phyloP scores from a whole-genome alignment of 2,113 vertebrate species.

The Xiphorhynchus elegans region DNA sequence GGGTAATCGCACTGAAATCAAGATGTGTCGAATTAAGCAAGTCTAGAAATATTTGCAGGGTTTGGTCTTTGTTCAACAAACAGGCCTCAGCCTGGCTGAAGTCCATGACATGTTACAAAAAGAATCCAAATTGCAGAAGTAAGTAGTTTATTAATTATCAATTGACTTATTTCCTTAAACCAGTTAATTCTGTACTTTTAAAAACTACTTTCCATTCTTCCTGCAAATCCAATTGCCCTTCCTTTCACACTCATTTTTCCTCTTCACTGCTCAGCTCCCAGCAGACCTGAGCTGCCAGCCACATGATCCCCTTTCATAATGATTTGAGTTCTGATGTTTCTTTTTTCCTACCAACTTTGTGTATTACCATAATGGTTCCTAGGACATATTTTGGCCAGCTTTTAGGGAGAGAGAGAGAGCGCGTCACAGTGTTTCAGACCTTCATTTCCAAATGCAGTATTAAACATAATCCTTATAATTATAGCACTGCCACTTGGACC shows the following conservation, averaged over 20 bases:
- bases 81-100: conserved; percentile 23
- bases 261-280: not conserved
- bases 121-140: not conserved
- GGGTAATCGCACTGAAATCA: conserved; percentile 36
- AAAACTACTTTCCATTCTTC: conserved; percentile 29
- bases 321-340: not conserved
- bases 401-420: conserved; percentile 1
- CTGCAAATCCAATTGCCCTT: conserved; percentile 25
- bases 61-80: conserved; percentile 49
- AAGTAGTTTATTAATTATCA: conserved; percentile 23
- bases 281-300: not conserved
- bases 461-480: conserved; percentile 72
- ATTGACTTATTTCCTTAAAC: conserved; percentile 34
- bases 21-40: conserved; percentile 58
- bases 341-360: conserved; percentile 33
- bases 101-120: not conserved
- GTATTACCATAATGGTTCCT: conserved; percentile 27
- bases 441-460: conserved; percentile 35
- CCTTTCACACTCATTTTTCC: conserved; percentile 15
- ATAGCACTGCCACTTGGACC: conserved; percentile 53
- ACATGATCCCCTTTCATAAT: conserved; percentile 10
- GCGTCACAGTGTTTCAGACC: conserved; percentile 20
- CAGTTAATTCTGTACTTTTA: conserved; percentile 5
- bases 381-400: conserved; percentile 7
- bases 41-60: conserved; percentile 50